Conservation (phyloP, 2,113 vertebrate genomes). For the Sinocyclocheilus anophthalmus region DNA sequence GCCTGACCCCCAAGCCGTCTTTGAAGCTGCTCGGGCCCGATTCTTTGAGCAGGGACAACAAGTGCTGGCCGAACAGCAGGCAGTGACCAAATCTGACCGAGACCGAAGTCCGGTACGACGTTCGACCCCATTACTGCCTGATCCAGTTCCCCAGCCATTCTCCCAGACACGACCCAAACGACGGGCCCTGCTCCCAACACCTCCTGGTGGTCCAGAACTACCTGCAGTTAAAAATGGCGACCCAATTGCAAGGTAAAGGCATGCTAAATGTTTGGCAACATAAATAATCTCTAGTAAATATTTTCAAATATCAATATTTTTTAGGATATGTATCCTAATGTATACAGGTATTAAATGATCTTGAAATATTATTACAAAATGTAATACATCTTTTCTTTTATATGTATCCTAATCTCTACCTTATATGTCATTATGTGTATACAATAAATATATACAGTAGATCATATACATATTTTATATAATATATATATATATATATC, state of each 20-base stretch:
- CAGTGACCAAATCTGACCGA: slow-evolving; percentile 71
- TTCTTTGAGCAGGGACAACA: slow-evolving; percentile 81
- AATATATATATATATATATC: too few relatives aligned
- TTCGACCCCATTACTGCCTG: slow-evolving; percentile 73
- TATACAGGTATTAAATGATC: too few relatives aligned
- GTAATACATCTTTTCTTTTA: too few relatives aligned
- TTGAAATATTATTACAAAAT: too few relatives aligned
- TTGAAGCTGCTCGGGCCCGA: slow-evolving; percentile 79
- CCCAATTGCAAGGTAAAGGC: slow-evolving; percentile 73
- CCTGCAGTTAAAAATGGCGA: slow-evolving; percentile 70
- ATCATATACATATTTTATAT: too few relatives aligned
- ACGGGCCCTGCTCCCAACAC: slow-evolving; percentile 76
- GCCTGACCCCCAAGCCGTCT: slow-evolving; percentile 69
- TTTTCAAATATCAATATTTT: too few relatives aligned
- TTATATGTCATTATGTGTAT: too few relatives aligned
- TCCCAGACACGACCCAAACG: slow-evolving; percentile 72
- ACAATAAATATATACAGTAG: too few relatives aligned
- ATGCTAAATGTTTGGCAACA: background rate
- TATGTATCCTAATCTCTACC: too few relatives aligned
- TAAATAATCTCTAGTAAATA: background rate
- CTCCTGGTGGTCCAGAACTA: slow-evolving; percentile 74
- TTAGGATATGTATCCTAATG: too few relatives aligned
- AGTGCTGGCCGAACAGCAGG: slow-evolving; percentile 80
- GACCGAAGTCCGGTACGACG: slow-evolving; percentile 79
- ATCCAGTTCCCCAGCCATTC: slow-evolving; percentile 74